phyloP scores from a whole-genome alignment of 1,140 invertebrate genomes.

The Pogonus chalceus region DNA sequence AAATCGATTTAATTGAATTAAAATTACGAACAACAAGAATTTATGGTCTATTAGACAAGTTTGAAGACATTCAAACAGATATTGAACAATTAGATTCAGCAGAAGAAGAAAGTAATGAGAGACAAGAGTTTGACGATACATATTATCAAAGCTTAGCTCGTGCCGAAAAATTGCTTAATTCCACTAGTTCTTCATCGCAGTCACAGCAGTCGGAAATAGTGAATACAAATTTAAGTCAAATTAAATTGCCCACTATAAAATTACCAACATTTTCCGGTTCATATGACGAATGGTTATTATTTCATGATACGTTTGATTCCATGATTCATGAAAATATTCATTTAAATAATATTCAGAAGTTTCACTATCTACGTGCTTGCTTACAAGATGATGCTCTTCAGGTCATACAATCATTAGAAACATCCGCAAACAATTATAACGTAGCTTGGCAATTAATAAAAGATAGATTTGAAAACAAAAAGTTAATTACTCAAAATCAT shows the following conservation, averaged over 20 bases:
- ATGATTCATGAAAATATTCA: conserved; percentile 19
- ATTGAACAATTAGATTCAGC: too few relatives aligned
- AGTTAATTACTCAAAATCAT: conserved; percentile 25
- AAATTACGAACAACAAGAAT: not conserved
- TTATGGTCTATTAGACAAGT: not conserved
- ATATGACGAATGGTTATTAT: conserved; percentile 24
- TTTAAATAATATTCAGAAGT: conserved; percentile 21
- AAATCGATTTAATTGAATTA: not conserved
- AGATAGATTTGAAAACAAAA: conserved; percentile 27
- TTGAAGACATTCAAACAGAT: too few relatives aligned
- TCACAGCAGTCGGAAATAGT: too few relatives aligned
- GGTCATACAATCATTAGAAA: conserved; percentile 23
- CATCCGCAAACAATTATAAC: conserved; percentile 25
- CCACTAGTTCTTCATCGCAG: not conserved
- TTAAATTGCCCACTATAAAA: conserved; percentile 19
- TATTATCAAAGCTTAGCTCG: not conserved
- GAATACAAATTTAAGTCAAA: not conserved
- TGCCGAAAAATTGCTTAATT: too few relatives aligned
- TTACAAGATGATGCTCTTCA: conserved; percentile 21
- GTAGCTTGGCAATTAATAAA: conserved; percentile 27
- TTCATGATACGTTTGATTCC: conserved; percentile 21
- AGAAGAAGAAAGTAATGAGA: too few relatives aligned
- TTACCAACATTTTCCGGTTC: conserved; percentile 21
- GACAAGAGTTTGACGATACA: not conserved
- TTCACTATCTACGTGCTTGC: conserved; percentile 24